Evolutionary conservation across 2,888 invertebrate genomes (phyloP), one percentile per base, ranked within the genome.

Genomic region (Craniophora ligustri): DNA sequence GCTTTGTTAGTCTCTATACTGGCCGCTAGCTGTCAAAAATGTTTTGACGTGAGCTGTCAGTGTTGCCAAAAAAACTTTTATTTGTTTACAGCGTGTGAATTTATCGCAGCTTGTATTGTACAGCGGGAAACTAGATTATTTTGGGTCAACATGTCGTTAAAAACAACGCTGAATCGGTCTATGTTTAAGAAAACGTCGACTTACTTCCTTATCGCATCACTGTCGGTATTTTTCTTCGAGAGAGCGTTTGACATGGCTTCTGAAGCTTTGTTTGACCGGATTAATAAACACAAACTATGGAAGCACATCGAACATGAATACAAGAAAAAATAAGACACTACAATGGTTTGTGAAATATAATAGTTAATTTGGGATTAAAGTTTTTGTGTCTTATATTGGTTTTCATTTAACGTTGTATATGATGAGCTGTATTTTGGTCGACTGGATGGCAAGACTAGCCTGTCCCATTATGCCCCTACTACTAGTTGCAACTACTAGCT

Each of bases 101-200:
- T n/a, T n/a, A n/a, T n/a, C n/a, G n/a, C 21, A 8, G 3, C 3
- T 23, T 3, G 8, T 10, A 23, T 23, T 4, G 3, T 8, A 19
- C 2, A 18, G 8, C 5, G 35, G 11, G 13, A 35, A 35, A 19
- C 6, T 6, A 7, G 3, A 5, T 18, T 11, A 69, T 54, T 49
- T 65, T 38, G 50, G 41, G 39, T 35, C 48, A 85, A 84, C 81
- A 91, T 93, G 92, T 82, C 90, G 55, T 0, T 91, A 23, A 88
- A 91, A 74, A 72, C 82, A 1, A 84, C 92, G 6, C 44, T 97
- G 32, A 97, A 97, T 81, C 95, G 96, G 51, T 54, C 87, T 16
- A 60, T 98, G 23, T 96, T 98, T 82, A 96, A 96, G 83, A 95
- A 97, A 76, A 96, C 97, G 0, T 98, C 98, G 4, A 97, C 97